Evolutionary conservation across 2,113 vertebrate genomes (phyloP).

Genomic region (Mobula birostris): DNA sequence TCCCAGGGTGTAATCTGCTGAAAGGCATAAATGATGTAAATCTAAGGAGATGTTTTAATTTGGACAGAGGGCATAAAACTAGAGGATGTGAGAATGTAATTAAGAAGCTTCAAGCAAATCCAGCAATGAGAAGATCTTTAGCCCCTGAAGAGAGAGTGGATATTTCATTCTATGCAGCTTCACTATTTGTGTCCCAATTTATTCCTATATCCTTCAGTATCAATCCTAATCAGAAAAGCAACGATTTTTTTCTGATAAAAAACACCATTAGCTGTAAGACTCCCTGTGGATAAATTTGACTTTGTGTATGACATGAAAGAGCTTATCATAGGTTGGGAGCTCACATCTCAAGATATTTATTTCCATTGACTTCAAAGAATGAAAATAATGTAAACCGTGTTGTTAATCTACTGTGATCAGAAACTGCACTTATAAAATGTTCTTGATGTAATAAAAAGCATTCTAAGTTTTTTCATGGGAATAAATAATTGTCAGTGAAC

Average conservation of each 20-base stretch:
- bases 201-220: not conserved
- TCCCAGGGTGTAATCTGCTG: not conserved
- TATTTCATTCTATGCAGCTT: not conserved
- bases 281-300: not conserved
- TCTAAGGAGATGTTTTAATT: not conserved
- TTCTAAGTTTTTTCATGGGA: not conserved
- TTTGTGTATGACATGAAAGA: not conserved
- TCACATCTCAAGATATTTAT: not conserved
- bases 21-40: not conserved
- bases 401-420: not conserved
- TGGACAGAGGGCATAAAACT: not conserved
- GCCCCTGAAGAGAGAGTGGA: not conserved
- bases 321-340: not conserved
- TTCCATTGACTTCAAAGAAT: not conserved
- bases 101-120: slow-evolving; percentile 1
- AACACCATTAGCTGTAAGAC: not conserved
- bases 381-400: not conserved
- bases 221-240: not conserved
- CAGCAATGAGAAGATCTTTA: not conserved
- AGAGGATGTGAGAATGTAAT: not conserved
- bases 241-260: not conserved
- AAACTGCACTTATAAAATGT: not conserved
- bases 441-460: not conserved
- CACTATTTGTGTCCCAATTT: not conserved
- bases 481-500: not conserved